phyloP scores from a whole-genome alignment of 2,797 vertebrate species.

The Caiman crocodilus region DNA sequence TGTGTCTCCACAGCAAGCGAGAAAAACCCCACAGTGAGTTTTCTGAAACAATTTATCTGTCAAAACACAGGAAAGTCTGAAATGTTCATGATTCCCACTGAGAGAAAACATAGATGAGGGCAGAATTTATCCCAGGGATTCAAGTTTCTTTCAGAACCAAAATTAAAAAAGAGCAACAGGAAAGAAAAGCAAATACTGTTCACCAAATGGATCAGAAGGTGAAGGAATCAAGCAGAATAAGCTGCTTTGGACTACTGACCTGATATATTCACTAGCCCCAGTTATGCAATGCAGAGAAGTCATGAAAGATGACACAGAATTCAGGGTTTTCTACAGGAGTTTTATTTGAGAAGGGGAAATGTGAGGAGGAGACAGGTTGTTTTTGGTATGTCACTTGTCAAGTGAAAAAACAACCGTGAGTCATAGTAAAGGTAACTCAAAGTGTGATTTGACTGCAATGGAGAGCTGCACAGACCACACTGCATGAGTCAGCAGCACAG shows the following conservation, averaged over 20 bases:
- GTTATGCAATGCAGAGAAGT: neutral
- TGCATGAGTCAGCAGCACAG: constrained; percentile 70
- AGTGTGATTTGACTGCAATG: constrained; percentile 58
- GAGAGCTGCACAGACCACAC: constrained; percentile 66
- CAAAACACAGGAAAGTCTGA: neutral
- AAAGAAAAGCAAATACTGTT: neutral
- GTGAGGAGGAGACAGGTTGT: neutral
- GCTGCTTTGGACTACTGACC: neutral
- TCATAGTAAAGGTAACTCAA: constrained; percentile 70
- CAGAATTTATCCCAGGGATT: neutral
- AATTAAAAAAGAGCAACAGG: neutral
- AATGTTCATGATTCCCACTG: neutral
- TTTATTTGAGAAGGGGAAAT: neutral
- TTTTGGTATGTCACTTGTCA: constrained; percentile 42
- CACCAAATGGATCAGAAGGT: neutral
- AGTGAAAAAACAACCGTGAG: constrained; percentile 66
- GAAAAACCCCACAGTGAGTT: constrained; percentile 12
- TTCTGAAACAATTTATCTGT: constrained; percentile 29
- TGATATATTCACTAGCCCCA: neutral
- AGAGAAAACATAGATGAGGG: neutral
- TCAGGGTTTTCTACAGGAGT: neutral
- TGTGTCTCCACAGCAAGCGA: neutral
- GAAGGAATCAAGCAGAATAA: neutral
- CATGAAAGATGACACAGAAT: neutral
- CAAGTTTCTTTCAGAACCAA: too few species aligned